phyloP scores from a whole-genome alignment of 2,888 invertebrate species.

The Drosophila eohydei region DNA sequence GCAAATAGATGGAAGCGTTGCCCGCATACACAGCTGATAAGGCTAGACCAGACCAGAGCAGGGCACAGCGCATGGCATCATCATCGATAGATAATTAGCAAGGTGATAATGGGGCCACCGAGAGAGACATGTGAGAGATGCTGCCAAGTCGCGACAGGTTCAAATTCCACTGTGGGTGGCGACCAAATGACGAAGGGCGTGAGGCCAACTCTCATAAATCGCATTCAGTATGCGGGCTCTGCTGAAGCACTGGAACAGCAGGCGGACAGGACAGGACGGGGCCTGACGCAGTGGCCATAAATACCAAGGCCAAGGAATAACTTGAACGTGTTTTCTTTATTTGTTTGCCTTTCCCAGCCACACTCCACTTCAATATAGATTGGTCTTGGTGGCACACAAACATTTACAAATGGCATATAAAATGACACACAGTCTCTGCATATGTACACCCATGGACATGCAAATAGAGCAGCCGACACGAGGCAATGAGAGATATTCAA shows the following conservation, averaged over 20 bases:
- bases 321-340: conserved; percentile 67
- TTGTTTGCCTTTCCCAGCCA: conserved; percentile 62
- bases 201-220: conserved; percentile 45
- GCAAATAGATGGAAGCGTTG: conserved; percentile 56
- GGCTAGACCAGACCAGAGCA: conserved; percentile 16
- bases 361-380: conserved; percentile 46
- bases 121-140: conserved; percentile 60
- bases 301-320: conserved; percentile 74
- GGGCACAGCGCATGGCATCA: conserved; percentile 60
- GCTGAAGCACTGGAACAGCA: conserved; percentile 50
- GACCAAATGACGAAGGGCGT: conserved; percentile 13
- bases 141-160: conserved; percentile 58
- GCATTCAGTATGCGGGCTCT: conserved; percentile 27
- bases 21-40: conserved; percentile 57
- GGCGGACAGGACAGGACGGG: conserved; percentile 31
- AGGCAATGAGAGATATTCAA: not conserved
- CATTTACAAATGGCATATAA: conserved; percentile 37
- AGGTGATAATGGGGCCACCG: conserved; percentile 72
- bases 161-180: conserved; percentile 75
- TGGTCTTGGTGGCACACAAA: conserved; percentile 23
- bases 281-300: conserved; percentile 70
- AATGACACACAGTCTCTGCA: conserved; percentile 33
- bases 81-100: conserved; percentile 77
- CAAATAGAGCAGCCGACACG: not conserved
- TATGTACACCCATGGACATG: not conserved